phyloP scores from a whole-genome alignment of 2,113 vertebrate genomes.

The Passer montanus region DNA sequence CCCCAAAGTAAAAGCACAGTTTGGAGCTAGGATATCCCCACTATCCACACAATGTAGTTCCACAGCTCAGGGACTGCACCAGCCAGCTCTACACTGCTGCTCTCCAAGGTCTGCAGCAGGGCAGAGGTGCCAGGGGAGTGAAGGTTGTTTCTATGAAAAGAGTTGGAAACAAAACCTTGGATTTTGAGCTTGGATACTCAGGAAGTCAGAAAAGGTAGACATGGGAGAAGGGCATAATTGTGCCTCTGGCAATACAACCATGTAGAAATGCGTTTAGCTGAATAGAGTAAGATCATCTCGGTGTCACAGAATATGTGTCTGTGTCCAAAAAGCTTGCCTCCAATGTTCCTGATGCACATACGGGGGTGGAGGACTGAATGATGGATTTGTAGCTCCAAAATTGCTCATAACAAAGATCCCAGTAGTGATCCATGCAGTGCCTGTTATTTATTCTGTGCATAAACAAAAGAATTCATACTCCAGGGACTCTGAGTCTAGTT shows the following conservation, averaged over 20 bases:
- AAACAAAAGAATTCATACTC: constrained; percentile 35
- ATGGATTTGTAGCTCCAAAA: neutral
- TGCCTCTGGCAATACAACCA: neutral
- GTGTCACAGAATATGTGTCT: neutral
- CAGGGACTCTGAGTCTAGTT: neutral
- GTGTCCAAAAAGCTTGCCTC: neutral
- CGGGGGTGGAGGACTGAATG: neutral
- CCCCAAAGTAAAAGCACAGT: fast-evolving
- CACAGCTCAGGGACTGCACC: neutral
- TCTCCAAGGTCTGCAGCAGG: neutral
- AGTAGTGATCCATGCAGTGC: neutral
- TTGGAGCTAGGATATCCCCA: neutral
- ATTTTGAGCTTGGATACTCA: neutral
- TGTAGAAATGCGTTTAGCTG: neutral
- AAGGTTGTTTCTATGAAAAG: neutral
- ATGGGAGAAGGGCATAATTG: neutral
- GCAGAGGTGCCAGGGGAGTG: neutral
- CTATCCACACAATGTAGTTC: neutral
- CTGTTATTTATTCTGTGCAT: constrained; percentile 1
- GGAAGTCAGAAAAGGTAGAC: neutral
- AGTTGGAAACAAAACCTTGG: neutral
- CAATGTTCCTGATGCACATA: neutral
- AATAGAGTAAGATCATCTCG: neutral
- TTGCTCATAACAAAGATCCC: neutral
- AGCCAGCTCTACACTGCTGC: neutral